Base-by-base conservation (phyloP, 1,140 invertebrate species). In the Drosophila guanche region DNA sequence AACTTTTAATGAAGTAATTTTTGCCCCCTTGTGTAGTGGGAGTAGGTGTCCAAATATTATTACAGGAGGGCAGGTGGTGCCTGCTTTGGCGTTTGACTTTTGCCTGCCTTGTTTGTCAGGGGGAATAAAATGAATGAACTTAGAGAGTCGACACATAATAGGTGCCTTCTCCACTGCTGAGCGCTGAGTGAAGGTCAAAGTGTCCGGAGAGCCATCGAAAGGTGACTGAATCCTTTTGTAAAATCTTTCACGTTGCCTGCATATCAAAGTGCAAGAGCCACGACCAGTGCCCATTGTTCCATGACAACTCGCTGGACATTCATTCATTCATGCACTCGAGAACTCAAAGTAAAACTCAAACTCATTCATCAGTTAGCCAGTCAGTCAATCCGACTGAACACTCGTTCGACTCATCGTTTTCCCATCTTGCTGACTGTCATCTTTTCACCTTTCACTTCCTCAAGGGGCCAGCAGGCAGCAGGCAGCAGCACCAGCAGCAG, bases 1-100 rank as follows among this genome's bases (percentile, higher is more conserved):
- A 86, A 86, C 51, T 86, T 86, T 86, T 86, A 86, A 86, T 86
- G 81, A 86, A 86, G 81, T 86, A 70, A 81, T 86, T 86, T 86
- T 75, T 81, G n/a, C 52, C 37, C 37, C 33, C 40, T 66, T 57
- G 60, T 70, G 60, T 43, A 63, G 25, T 10, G 27, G 65, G 22
- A 5, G 33, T 12, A 12, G 53, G 41, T 29, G 23, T 54, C 61
- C 55, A 77, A 68, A 77, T 61, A 72, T 68, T 75, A 69, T 72
- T 61, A 65, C 16, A 20, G 16, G 42, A 59, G 63, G 57, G 16
- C 79, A 83, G 79, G 78, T 77, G 65, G 16, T 20, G 16, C 16
- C 59, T 42, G 69, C 42, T 48, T 29, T 25, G 48, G 27, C 29
- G 29, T 33, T 33, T 40, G 70, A 79, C 79, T 85, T 79, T 80